Base-by-base conservation (phyloP, 2,113 vertebrate genomes). In the Actinemys pallida region DNA sequence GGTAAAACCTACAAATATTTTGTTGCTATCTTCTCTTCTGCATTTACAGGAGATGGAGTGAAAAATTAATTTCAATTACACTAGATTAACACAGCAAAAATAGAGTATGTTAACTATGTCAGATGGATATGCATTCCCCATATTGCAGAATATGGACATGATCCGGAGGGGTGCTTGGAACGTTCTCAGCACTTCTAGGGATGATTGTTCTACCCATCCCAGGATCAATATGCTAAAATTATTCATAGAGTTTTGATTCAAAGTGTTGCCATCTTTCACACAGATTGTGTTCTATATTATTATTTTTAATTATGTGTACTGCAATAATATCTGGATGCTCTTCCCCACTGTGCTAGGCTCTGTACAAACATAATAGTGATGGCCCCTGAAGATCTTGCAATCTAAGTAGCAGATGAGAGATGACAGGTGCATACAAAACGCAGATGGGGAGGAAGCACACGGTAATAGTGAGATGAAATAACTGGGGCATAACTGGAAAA, bases 1-100 rank as follows among this genome's bases (percentile, higher is more conserved):
- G 89, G 50, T 54, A 83, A 91, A 96, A 95, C 45, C 76, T 90
- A 88, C 20, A 90, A 95, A 83, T 39, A 87, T 29, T 72, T 56
- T 53, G 85, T 91, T 95, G 76, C 89, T 69, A 56, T 91, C 90
- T 91, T 22, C 76, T 85, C 90, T 80, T 31, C 39, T 95, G 52
- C 2, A 1, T 88, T 96, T 92, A 84, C 25, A 84, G 8, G 76
- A 49, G 8, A 69, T 91, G 50, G 83, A 82, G 29, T 83, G 59
- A 97, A 93, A 93, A 89, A 72, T 49, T 65, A 45, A 14, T 83
- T 83, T 92, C 69, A 90, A 6, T 83, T 16, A 20, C 3, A 47
- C 59, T 42, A 89, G 42, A n/a, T 79, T 85, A 76, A 45, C 14
- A 11, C 50, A 75, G 53, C 2, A 4, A 24, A 9, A 7, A 31